Percentiles rank a stretch among this genome's conserved stretches.
phyloP scores from a whole-genome alignment of 2,888 invertebrate species.

The Lycophotia porphyrea region DNA sequence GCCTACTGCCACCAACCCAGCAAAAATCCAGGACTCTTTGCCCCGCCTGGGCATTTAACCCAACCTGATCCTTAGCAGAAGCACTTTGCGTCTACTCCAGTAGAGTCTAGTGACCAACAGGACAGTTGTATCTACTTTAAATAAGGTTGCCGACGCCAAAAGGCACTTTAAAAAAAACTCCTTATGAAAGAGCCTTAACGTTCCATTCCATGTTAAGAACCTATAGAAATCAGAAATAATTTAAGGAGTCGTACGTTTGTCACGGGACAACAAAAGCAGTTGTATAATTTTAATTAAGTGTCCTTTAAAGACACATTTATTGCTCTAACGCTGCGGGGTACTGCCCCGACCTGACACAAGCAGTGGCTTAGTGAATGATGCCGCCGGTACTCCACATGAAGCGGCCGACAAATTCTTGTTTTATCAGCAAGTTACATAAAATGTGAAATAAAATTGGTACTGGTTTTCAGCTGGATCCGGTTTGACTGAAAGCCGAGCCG shows the following conservation, averaged over 20 bases:
- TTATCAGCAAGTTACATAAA: neutral
- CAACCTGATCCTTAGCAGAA: neutral
- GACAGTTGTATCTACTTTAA: neutral
- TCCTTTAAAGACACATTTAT: conserved; percentile 64
- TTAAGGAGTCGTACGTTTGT: conserved; percentile 74
- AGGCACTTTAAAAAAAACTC: neutral
- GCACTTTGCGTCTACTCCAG: neutral
- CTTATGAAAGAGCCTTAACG: neutral
- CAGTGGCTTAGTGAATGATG: conserved; percentile 26
- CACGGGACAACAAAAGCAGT: conserved; percentile 73
- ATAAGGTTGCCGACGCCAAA: neutral
- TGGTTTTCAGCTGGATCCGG: neutral
- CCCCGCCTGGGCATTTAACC: too few relatives aligned
- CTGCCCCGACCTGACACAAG: conserved; percentile 46
- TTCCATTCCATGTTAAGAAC: conserved; percentile 22
- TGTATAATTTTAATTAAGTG: conserved; percentile 83
- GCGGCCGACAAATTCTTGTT: neutral
- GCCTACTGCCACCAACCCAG: neutral
- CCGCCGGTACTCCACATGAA: neutral
- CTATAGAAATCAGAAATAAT: conserved; percentile 67
- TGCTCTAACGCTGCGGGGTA: conserved; percentile 69
- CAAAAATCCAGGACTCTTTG: neutral
- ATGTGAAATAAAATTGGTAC: neutral
- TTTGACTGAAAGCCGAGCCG: neutral
- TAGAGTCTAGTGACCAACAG: neutral